Percentiles rank a stretch among this genome's conserved stretches.
These are phyloP conservation scores for Nannobrachium achirus DNA, from an alignment of 2,113 vertebrate genomes.

Conservation along the genomic window DNA sequence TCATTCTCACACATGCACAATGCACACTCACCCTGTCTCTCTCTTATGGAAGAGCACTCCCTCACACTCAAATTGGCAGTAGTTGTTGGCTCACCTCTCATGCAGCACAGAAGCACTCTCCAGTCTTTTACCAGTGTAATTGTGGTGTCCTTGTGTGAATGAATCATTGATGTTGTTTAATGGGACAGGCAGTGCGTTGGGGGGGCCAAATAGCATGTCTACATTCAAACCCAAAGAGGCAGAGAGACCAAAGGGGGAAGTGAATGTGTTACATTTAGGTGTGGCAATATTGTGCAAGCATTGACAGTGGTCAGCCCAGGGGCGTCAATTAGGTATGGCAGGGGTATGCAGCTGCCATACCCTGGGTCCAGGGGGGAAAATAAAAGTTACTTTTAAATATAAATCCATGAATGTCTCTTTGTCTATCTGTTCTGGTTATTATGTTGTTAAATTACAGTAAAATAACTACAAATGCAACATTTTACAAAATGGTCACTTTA, in stretches of 20 bases:
- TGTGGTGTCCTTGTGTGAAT: constrained; percentile 54
- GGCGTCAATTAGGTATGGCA: too few species aligned
- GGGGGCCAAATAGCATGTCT: constrained; percentile 38
- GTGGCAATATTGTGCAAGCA: constrained; percentile 12
- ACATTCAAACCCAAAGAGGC: constrained; percentile 39
- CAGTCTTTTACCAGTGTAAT: constrained; percentile 59
- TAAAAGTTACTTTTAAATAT: too few species aligned
- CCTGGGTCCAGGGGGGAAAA: too few species aligned
- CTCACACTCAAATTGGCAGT: constrained; percentile 62
- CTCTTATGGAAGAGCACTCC: constrained; percentile 36
- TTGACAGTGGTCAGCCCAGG: too few species aligned
- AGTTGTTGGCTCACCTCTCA: constrained; percentile 62
- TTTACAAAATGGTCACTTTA: too few species aligned
- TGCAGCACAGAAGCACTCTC: constrained; percentile 52
- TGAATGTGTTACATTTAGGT: neutral
- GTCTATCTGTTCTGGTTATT: too few species aligned
- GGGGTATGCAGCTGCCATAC: too few species aligned
- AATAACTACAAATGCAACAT: too few species aligned
- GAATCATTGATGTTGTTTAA: constrained; percentile 64
- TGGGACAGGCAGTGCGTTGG: constrained; percentile 30
- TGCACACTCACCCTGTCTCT: neutral
- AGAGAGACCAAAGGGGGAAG: constrained; percentile 21
- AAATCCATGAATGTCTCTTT: too few species aligned
- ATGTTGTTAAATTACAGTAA: too few species aligned
- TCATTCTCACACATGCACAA: constrained; percentile 3